Percentiles rank a stretch among this genome's conserved stretches.
Evolutionary conservation across 2,113 vertebrate genomes (phyloP).

Genomic region (Microcebus tavaratra): DNA sequence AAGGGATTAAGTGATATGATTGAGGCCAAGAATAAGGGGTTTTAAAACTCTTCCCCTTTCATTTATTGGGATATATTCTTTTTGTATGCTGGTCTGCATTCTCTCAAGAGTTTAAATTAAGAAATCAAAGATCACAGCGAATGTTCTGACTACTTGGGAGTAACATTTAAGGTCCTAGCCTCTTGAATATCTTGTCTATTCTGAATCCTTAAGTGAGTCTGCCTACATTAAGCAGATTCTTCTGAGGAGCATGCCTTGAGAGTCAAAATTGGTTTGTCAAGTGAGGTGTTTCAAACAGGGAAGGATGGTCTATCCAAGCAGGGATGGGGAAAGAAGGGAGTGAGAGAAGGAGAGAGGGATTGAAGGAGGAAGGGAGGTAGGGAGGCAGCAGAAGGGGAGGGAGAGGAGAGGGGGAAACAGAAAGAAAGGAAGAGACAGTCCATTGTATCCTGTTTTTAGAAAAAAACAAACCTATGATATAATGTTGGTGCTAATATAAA

Average conservation of each 20-base stretch:
- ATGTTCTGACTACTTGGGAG: background rate
- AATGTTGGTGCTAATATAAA: constrained; percentile 1
- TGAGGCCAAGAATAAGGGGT: constrained; percentile 4
- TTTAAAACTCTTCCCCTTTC: constrained; percentile 18
- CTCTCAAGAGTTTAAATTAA: constrained; percentile 34
- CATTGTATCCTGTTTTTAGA: background rate
- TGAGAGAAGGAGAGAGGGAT: background rate
- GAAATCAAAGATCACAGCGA: background rate
- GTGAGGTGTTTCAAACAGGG: background rate
- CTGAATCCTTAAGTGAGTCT: background rate
- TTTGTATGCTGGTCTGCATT: constrained; percentile 38
- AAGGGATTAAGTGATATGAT: constrained; percentile 42
- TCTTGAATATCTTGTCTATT: constrained; percentile 3
- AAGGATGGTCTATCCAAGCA: background rate
- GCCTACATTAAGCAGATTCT: background rate
- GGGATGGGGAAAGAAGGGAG: background rate
- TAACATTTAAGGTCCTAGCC: background rate
- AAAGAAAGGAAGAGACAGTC: background rate
- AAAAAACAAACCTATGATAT: background rate
- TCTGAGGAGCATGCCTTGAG: background rate
- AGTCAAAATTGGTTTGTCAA: background rate
- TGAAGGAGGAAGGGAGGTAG: background rate
- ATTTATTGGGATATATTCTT: constrained; percentile 15
- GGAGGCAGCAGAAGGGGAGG: background rate
- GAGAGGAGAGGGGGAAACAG: background rate